These are phyloP conservation scores for Argyresthia albistria DNA, from an alignment of 2,888 invertebrate species.

Conservation along the genomic window DNA sequence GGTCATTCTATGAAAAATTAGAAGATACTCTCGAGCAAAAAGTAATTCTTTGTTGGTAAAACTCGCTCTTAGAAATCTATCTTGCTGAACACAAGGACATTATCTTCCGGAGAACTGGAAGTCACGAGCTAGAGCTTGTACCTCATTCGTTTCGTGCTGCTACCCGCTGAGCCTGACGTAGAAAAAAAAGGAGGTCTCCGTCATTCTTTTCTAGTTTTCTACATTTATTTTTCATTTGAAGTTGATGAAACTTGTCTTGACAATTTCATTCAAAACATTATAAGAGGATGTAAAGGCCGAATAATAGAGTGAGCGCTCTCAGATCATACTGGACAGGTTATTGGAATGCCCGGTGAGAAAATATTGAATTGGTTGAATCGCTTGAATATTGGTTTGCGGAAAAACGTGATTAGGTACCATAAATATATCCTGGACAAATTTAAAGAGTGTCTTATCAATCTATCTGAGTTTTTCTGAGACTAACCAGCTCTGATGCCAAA, in stretches of 20 bases:
- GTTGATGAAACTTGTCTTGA: constrained; percentile 9
- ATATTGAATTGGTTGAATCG: neutral
- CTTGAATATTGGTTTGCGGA: neutral
- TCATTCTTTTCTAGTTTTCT: constrained; percentile 2
- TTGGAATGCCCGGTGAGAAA: constrained; percentile 4
- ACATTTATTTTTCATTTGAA: constrained; percentile 7
- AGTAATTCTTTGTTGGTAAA: no score
- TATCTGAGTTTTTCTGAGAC: constrained; percentile 1
- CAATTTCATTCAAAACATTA: constrained; percentile 4
- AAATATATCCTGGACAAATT: constrained; percentile 6
- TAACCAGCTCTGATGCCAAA: neutral
- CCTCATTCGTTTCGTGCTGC: constrained; percentile 30
- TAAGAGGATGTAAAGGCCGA: constrained; percentile 1
- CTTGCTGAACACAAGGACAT: constrained; percentile 6
- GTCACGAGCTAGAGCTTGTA: constrained; percentile 21
- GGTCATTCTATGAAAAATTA: no score
- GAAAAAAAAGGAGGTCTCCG: constrained; percentile 8
- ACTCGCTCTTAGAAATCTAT: no score
- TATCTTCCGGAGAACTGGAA: constrained; percentile 17
- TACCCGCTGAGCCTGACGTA: constrained; percentile 29
- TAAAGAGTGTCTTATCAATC: neutral
- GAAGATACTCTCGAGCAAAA: no score
- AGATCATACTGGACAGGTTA: constrained; percentile 10
- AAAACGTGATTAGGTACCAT: constrained; percentile 3
- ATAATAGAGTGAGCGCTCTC: constrained; percentile 6